A percentile compares a stretch with the other conserved stretches of the same genome.
Evolutionary conservation across 2,113 vertebrate genomes (phyloP).

Genomic region (Sporophila hypoxantha): DNA sequence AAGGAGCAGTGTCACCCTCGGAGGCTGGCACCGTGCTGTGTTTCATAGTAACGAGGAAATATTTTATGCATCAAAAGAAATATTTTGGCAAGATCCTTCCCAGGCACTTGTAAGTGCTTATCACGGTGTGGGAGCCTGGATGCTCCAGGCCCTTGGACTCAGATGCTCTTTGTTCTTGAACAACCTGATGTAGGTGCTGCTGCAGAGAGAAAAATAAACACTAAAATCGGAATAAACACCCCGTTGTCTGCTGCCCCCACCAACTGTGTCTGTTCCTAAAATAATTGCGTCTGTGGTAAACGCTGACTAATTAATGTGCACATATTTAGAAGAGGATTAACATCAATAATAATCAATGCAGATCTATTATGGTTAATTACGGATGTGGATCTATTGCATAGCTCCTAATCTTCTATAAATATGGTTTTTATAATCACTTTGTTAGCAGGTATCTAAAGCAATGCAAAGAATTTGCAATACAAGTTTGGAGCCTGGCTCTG

Average conservation of each 20-base stretch:
- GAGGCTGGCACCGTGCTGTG: background rate
- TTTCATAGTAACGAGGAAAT: background rate
- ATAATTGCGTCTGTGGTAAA: conserved; percentile 41
- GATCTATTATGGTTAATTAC: conserved; percentile 56
- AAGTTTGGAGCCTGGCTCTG: conserved; percentile 18
- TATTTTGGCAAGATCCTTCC: conserved; percentile 23
- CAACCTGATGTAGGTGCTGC: background rate
- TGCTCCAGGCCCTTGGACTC: background rate
- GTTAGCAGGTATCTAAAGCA: conserved; percentile 57
- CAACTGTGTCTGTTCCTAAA: conserved; percentile 40
- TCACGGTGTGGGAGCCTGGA: background rate
- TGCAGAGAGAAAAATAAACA: background rate
- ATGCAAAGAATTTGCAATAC: conserved; percentile 50
- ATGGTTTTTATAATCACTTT: conserved; percentile 62
- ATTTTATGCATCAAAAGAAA: conserved; percentile 5
- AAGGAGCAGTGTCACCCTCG: background rate
- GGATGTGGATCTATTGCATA: conserved; percentile 48
- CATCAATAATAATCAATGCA: conserved; percentile 54
- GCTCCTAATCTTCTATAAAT: conserved; percentile 61
- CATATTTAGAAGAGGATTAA: conserved; percentile 54
- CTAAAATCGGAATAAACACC: background rate
- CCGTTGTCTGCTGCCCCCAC: conserved; percentile 1
- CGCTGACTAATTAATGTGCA: conserved; percentile 42
- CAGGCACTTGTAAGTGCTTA: background rate
- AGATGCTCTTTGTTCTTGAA: background rate